phyloP scores from a whole-genome alignment of 2,888 invertebrate species.

The Peribatodes rhomboidaria region DNA sequence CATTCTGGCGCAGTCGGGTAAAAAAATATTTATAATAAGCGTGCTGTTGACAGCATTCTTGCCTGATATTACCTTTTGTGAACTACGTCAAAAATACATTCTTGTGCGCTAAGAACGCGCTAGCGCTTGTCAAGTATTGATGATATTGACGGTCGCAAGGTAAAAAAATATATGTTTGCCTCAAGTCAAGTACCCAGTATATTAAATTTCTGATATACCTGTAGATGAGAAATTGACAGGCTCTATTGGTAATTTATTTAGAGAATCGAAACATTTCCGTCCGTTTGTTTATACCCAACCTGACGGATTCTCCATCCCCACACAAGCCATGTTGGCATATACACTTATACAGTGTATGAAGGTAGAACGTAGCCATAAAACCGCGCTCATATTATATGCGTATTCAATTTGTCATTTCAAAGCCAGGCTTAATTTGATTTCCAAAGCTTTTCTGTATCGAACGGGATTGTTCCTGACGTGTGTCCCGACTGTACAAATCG shows the following conservation, averaged over 20 bases:
- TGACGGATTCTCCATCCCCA: background rate
- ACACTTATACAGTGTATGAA: slow-evolving; percentile 15
- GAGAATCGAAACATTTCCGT: slow-evolving; percentile 8
- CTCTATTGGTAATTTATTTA: background rate
- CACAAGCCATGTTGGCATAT: background rate
- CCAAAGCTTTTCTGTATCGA: slow-evolving; percentile 43
- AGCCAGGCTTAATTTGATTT: slow-evolving; percentile 48
- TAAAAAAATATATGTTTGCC: too few species aligned
- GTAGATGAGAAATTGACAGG: background rate
- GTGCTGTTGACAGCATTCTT: too few species aligned
- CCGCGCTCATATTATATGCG: slow-evolving; percentile 39
- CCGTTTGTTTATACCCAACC: slow-evolving; percentile 13
- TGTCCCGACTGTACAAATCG: slow-evolving; percentile 40
- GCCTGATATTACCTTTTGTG: too few species aligned
- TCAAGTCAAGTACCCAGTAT: too few species aligned
- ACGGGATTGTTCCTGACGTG: slow-evolving; percentile 45
- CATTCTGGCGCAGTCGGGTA: too few species aligned
- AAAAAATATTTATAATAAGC: too few species aligned
- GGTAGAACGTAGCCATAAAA: slow-evolving; percentile 30
- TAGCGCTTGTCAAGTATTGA: too few species aligned
- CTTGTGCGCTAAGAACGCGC: too few species aligned
- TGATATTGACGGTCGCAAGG: too few species aligned
- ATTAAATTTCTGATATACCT: too few species aligned
- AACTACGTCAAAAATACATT: too few species aligned
- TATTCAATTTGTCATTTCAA: slow-evolving; percentile 48